These are phyloP conservation scores for Fragum fragum DNA, from an alignment of 2,888 invertebrate species.

Conservation along the genomic window DNA sequence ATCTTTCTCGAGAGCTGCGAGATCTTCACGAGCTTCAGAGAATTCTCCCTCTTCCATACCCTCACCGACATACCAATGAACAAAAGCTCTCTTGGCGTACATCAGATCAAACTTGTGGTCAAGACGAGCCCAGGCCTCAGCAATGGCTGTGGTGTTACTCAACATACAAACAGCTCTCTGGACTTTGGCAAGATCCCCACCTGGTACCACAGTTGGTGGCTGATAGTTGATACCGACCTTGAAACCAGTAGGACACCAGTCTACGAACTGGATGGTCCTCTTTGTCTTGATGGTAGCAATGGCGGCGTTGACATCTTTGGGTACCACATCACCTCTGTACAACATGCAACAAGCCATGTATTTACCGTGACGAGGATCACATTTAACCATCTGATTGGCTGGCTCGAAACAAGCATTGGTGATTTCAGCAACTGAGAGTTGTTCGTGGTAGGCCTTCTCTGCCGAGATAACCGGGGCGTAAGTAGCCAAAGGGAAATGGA, in stretches of 20 bases:
- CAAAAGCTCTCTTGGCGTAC: constrained; percentile 94
- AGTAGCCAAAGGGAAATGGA: constrained; percentile 94
- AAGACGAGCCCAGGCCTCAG: constrained; percentile 94
- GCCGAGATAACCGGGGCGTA: constrained; percentile 97
- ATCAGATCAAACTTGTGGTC: constrained; percentile 93
- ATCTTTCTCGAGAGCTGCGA: constrained; percentile 80
- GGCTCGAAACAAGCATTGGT: constrained; percentile 83
- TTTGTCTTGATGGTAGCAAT: constrained; percentile 93
- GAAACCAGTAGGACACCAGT: constrained; percentile 83
- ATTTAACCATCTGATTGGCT: constrained; percentile 85
- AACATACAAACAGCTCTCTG: constrained; percentile 90
- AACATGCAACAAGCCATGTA: constrained; percentile 88
- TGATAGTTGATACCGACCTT: constrained; percentile 94
- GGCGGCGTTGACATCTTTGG: constrained; percentile 86
- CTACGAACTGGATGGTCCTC: constrained; percentile 90
- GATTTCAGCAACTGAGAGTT: constrained; percentile 87
- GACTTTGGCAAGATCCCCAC: constrained; percentile 83
- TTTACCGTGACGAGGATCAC: constrained; percentile 86
- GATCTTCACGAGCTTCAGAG: constrained; percentile 79
- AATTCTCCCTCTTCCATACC: constrained; percentile 80
- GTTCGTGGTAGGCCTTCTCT: constrained; percentile 97
- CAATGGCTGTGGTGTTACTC: constrained; percentile 96
- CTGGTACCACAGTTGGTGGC: constrained; percentile 91
- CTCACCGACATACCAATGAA: constrained; percentile 91
- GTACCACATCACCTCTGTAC: constrained; percentile 86